phyloP scores from a whole-genome alignment of 2,888 invertebrate species.

The Drosophila aldrichi region DNA sequence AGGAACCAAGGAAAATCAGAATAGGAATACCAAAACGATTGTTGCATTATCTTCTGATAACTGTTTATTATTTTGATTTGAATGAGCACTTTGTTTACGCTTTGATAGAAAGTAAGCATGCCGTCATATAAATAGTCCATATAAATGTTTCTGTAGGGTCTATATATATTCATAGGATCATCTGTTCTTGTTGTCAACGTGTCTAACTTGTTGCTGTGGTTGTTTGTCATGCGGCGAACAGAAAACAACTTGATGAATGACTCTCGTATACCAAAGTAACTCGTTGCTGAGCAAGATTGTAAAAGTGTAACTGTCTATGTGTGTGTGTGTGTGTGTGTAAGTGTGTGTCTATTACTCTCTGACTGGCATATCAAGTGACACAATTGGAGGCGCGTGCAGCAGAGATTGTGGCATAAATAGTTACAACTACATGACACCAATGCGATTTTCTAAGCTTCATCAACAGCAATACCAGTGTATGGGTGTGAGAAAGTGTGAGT shows the following conservation, averaged over 20 bases:
- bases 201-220: constrained; percentile 29
- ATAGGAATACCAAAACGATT: background rate
- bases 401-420: constrained; percentile 5
- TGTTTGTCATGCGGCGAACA: constrained; percentile 27
- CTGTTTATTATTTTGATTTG: background rate
- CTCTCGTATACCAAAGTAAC: constrained; percentile 30
- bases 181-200: constrained; percentile 27
- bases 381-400: constrained; percentile 33
- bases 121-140: background rate
- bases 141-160: constrained; percentile 1
- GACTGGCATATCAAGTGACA: constrained; percentile 33
- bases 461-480: no score
- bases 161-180: background rate
- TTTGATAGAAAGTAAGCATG: background rate
- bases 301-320: background rate
- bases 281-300: constrained; percentile 8
- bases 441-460: constrained; percentile 3
- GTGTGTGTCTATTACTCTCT: background rate
- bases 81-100: background rate
- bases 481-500: background rate
- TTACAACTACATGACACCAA: constrained; percentile 9
- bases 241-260: constrained; percentile 53
- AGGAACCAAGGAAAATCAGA: no score
- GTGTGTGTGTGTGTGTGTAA: background rate
- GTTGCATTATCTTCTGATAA: background rate